phyloP scores from a whole-genome alignment of 1,140 invertebrate genomes.

The Philaenus spumarius region DNA sequence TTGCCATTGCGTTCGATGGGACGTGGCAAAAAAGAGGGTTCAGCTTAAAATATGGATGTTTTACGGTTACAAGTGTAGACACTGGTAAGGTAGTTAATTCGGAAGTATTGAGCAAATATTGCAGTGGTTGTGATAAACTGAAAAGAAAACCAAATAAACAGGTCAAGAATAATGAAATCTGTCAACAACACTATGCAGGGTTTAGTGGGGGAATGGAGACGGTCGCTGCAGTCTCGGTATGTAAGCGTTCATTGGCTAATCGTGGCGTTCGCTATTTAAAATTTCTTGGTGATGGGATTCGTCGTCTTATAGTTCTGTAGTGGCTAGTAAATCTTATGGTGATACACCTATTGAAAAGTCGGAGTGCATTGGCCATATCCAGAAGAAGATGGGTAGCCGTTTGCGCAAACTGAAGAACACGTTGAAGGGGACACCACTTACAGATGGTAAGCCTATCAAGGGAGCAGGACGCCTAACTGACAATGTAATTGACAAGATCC shows the following conservation, averaged over 20 bases:
- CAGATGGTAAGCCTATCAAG: slow-evolving; percentile 1
- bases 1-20: slow-evolving; percentile 21
- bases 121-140: slow-evolving; percentile 11
- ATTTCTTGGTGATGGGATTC: slow-evolving; percentile 26
- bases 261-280: slow-evolving; percentile 20
- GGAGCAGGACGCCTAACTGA: not conserved
- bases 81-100: slow-evolving; percentile 22
- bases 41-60: slow-evolving; percentile 10
- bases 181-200: slow-evolving; percentile 25
- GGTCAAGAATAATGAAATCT: slow-evolving; percentile 13
- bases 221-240: slow-evolving; percentile 22
- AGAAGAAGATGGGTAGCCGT: slow-evolving; percentile 10
- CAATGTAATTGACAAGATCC: not conserved
- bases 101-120: slow-evolving; percentile 19
- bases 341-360: slow-evolving; percentile 10
- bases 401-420: not conserved
- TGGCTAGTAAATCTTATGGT: slow-evolving; percentile 14
- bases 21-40: slow-evolving; percentile 23
- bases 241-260: slow-evolving; percentile 19
- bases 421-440: not conserved
- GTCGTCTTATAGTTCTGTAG: slow-evolving; percentile 1
- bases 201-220: slow-evolving; percentile 28
- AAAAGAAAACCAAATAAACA: not conserved
- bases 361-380: slow-evolving; percentile 19
- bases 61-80: slow-evolving; percentile 17